A percentile compares a stretch with the other conserved stretches of the same genome.
Evolutionary conservation across 2,113 vertebrate species (phyloP).

Genomic region (Naja naja): DNA sequence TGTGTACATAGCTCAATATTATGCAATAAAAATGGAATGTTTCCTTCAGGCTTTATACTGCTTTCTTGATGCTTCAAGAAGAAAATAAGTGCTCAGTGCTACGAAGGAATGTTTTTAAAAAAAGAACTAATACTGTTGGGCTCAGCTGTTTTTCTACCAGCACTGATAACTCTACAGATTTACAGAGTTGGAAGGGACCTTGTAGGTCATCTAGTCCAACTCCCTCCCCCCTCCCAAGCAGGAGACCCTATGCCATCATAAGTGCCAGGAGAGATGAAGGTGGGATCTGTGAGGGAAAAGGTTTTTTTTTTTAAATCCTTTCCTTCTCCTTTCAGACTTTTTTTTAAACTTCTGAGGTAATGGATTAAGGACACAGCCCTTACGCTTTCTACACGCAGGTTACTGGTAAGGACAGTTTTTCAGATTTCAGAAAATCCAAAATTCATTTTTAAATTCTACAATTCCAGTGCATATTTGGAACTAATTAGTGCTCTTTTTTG

Average conservation of each 20-base stretch:
- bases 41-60: conserved; percentile 41
- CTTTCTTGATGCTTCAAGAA: not conserved
- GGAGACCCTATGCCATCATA: too few relatives aligned
- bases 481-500: not conserved
- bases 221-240: too few relatives aligned
- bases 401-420: not conserved
- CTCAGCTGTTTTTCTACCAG: not conserved
- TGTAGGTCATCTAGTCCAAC: too few relatives aligned
- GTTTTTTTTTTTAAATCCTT: not conserved
- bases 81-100: not conserved
- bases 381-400: not conserved
- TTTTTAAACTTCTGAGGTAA: not conserved
- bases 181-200: too few relatives aligned
- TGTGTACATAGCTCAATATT: conserved; percentile 72
- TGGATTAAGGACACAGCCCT: not conserved
- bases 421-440: not conserved
- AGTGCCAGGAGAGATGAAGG: not conserved
- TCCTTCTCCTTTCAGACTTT: too few relatives aligned
- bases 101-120: not conserved
- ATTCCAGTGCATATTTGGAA: not conserved
- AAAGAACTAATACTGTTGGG: not conserved
- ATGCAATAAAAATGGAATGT: conserved; percentile 79
- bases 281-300: not conserved
- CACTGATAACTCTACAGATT: too few relatives aligned
- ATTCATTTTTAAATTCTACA: not conserved